These are phyloP conservation scores for Gadopsis bispinosus DNA, from an alignment of 2,797 vertebrate species.

Conservation along the genomic window DNA sequence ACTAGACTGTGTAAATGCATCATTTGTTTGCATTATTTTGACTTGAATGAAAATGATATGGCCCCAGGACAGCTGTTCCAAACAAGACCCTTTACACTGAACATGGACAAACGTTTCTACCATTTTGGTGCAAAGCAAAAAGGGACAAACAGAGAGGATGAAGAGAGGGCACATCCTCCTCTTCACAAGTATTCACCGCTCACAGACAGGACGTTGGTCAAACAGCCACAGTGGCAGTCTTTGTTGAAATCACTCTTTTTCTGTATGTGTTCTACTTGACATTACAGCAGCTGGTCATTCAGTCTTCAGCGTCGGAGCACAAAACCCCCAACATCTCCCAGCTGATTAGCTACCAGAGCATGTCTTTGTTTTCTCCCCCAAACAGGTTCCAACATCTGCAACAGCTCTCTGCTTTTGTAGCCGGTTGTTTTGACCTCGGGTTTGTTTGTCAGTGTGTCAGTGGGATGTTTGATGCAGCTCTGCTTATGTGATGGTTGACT, in stretches of 20 bases:
- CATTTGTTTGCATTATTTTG: not conserved
- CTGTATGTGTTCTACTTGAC: not conserved
- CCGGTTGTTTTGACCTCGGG: constrained; percentile 40
- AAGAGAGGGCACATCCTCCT: constrained; percentile 48
- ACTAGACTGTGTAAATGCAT: not conserved
- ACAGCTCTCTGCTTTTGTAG: constrained; percentile 26
- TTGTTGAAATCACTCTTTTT: constrained; percentile 27
- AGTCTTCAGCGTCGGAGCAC: not conserved
- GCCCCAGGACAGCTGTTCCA: not conserved
- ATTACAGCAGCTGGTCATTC: constrained; percentile 12
- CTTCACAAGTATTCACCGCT: constrained; percentile 8
- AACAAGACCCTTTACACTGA: not conserved
- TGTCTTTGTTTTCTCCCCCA: not conserved
- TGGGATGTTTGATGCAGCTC: constrained; percentile 60
- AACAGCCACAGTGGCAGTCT: constrained; percentile 29
- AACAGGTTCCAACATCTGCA: constrained; percentile 30
- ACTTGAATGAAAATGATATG: not conserved
- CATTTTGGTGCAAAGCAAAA: not conserved
- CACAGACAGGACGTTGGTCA: constrained; percentile 47
- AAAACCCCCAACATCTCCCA: constrained; percentile 10
- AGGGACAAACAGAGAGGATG: constrained; percentile 13
- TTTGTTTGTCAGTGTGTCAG: constrained; percentile 64
- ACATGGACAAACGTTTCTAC: not conserved
- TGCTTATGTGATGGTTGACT: constrained; percentile 76
- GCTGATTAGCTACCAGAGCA: constrained; percentile 30